Evolutionary conservation across 2,113 vertebrate genomes (phyloP).

Genomic region (Megalops atlanticus): DNA sequence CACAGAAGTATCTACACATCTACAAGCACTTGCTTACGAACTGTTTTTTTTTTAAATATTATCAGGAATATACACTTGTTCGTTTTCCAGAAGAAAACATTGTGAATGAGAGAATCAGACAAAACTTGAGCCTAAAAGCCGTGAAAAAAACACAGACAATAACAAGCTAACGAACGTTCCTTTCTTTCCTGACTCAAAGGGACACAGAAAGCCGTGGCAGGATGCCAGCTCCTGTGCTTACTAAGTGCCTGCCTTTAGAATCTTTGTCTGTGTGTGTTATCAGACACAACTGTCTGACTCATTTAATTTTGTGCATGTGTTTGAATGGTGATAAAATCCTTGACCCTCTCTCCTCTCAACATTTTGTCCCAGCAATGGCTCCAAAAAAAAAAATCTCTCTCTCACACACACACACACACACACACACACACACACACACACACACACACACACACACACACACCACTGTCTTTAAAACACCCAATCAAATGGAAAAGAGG

Average conservation of each 20-base stretch:
- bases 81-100: no score
- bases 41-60: neutral
- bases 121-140: no score
- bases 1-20: neutral
- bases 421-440: slow-evolving; percentile 7
- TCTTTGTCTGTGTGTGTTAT: neutral
- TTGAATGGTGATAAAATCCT: neutral
- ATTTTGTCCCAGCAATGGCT: slow-evolving; percentile 25
- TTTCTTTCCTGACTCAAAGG: neutral
- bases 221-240: neutral
- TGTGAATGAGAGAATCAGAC: no score
- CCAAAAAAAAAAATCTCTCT: no score
- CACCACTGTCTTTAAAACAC: neutral
- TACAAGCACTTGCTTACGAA: neutral
- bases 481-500: neutral
- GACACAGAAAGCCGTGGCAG: neutral
- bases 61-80: no score
- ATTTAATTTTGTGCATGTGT: neutral
- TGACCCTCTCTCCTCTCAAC: slow-evolving; percentile 39
- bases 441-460: neutral
- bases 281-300: neutral
- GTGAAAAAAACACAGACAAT: no score
- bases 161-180: no score
- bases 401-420: slow-evolving; percentile 20
- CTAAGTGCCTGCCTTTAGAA: neutral